Conservation (phyloP, 2,888 invertebrate genomes). For the Phaonia tiefii region DNA sequence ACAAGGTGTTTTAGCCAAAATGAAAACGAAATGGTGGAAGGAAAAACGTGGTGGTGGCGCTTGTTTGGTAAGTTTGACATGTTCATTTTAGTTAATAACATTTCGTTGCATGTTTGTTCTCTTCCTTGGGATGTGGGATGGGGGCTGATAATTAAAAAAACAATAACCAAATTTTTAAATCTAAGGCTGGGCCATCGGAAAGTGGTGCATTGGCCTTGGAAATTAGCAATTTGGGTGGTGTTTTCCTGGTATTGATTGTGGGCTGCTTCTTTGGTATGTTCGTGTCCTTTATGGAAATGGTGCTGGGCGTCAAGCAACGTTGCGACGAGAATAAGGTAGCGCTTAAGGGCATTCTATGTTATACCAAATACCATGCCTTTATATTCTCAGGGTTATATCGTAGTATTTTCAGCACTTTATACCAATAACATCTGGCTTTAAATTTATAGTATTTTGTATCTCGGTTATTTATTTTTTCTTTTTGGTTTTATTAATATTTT, state of each 20-base stretch:
- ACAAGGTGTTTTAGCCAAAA: slow-evolving; percentile 86
- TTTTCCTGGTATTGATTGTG: slow-evolving; percentile 84
- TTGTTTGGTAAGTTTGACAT: slow-evolving; percentile 83
- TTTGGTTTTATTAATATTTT: background rate
- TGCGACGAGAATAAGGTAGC: slow-evolving; percentile 78
- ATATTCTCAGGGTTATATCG: too few species aligned
- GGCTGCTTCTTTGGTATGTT: slow-evolving; percentile 80
- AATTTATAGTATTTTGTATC: background rate
- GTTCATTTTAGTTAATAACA: background rate
- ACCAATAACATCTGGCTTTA: slow-evolving; percentile 12
- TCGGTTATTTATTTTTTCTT: background rate
- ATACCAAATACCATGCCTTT: too few species aligned
- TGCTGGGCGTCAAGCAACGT: slow-evolving; percentile 77
- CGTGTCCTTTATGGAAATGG: slow-evolving; percentile 77
- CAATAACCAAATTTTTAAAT: slow-evolving; percentile 53
- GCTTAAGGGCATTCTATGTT: too few species aligned
- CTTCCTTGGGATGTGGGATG: background rate
- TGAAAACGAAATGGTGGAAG: slow-evolving; percentile 96
- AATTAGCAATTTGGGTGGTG: slow-evolving; percentile 85
- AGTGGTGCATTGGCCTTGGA: slow-evolving; percentile 81
- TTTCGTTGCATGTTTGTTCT: slow-evolving; percentile 11
- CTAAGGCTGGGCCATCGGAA: slow-evolving; percentile 76
- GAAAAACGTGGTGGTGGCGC: slow-evolving; percentile 89
- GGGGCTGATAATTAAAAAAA: slow-evolving; percentile 29
- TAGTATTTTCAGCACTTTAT: slow-evolving; percentile 5